Evolutionary conservation across 2,797 vertebrate genomes (phyloP).

Genomic region (Pipistrellus kuhlii): DNA sequence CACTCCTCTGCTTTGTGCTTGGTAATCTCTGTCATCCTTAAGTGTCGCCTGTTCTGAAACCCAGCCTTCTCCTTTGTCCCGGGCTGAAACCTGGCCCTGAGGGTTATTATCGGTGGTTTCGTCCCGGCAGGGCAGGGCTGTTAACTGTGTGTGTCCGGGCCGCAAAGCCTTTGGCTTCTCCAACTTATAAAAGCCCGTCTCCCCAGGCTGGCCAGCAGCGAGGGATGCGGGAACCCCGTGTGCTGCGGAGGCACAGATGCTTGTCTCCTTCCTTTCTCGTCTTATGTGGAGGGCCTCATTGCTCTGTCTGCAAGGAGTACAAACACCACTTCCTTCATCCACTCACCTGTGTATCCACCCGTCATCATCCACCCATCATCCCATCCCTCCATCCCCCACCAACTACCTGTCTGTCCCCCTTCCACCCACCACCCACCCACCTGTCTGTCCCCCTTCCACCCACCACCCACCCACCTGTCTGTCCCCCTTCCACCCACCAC

Average conservation of each 20-base stretch:
- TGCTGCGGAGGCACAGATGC: neutral
- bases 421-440: too few relatives aligned
- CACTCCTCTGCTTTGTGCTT: slow-evolving; percentile 9
- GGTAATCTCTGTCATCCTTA: slow-evolving; percentile 38
- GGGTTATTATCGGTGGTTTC: neutral
- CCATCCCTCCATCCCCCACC: too few relatives aligned
- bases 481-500: neutral
- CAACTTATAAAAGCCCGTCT: neutral
- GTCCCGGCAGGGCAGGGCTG: neutral
- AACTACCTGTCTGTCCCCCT: too few relatives aligned
- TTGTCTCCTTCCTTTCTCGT: neutral
- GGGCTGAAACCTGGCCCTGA: slow-evolving; percentile 53
- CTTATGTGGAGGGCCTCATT: neutral
- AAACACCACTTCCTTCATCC: fast-evolving
- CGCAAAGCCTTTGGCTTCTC: neutral
- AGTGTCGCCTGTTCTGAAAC: slow-evolving; percentile 62
- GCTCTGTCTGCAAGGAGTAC: neutral
- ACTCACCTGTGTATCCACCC: fast-evolving
- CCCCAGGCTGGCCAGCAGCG: neutral
- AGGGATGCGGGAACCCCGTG: neutral
- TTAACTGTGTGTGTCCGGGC: neutral
- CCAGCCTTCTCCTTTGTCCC: neutral
- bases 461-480: too few relatives aligned
- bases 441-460: too few relatives aligned
- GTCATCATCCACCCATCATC: too few relatives aligned